Evolutionary conservation across 2,888 invertebrate species (phyloP), one percentile per base, ranked within the genome.

Genomic region (Salpingus planirostris): DNA sequence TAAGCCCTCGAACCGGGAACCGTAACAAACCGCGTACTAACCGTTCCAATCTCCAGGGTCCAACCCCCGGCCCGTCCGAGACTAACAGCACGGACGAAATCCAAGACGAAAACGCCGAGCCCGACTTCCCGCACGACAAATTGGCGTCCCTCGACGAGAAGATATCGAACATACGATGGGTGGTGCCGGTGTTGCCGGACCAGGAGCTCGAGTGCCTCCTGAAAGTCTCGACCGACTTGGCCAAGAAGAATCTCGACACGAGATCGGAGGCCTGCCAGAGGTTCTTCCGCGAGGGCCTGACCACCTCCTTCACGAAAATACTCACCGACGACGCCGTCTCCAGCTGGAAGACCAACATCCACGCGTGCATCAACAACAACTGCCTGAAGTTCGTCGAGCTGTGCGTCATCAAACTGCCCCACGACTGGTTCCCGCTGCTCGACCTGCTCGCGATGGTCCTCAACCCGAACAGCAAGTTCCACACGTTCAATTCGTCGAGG

Each of bases 271-370:
- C 84, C 31, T 96, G 95, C 65, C 91, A 93, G 62, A 76, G 90
- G 50, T 96, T 96, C 69, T 93, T 92, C 70, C 80, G 88, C 53
- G 93, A 95, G 62, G 91, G 92, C 29, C 73, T 96, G 48, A 90
- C 91, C 40, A 78, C 87, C 47, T 95, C 95, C 30, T 96, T 96
- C 66, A 89, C 89, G 28, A 95, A 95, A 71, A 92, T 96, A 59
- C 74, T 96, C 56, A 93, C 93, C 11, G 96, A 96, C 66, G 96
- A 96, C 67, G 95, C 96, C 31, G 95, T 96, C 29, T 88, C 88
- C 57, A 92, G 92, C 56, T 96, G 96, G 96, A 96, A 95, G 67
- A 78, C 81, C 56, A 95, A 95, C 65, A 96, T 96, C 60, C 95
- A 96, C 65, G 84, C 82, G 62, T 93, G 91, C 69, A 95, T 96